Percentiles rank a stretch among this genome's conserved stretches.
Conservation (phyloP, 2,113 vertebrate genomes). For the Notarius lentiginosus region DNA sequence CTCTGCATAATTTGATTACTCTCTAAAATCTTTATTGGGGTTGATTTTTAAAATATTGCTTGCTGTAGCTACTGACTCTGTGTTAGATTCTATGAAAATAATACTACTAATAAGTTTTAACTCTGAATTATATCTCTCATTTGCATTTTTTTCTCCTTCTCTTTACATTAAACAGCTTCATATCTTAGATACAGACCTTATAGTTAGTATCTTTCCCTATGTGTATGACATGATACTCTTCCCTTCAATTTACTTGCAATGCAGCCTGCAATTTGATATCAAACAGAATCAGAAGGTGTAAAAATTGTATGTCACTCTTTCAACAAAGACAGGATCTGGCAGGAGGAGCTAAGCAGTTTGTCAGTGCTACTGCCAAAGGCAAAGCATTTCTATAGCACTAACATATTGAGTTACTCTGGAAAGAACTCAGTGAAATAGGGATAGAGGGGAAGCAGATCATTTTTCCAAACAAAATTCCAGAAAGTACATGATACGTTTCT, state of each 20-base stretch:
- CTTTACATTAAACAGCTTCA: constrained; percentile 54
- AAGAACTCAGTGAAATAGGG: constrained; percentile 11
- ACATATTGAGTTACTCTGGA: constrained; percentile 27
- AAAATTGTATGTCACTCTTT: constrained; percentile 75
- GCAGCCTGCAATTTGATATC: constrained; percentile 66
- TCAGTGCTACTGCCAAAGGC: constrained; percentile 49
- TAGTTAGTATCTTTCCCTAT: constrained; percentile 62
- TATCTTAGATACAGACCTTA: constrained; percentile 65
- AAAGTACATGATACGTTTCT: not conserved
- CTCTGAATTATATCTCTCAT: not conserved
- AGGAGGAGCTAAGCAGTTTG: constrained; percentile 49
- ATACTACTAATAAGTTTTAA: not conserved
- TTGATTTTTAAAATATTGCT: constrained; percentile 8
- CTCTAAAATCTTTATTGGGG: no score
- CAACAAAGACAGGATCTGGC: constrained; percentile 58
- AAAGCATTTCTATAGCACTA: constrained; percentile 22
- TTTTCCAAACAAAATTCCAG: constrained; percentile 11
- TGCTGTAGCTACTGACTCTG: constrained; percentile 10
- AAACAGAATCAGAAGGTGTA: constrained; percentile 65
- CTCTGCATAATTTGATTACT: no score
- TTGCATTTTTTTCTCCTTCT: not conserved
- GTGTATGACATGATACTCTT: constrained; percentile 52
- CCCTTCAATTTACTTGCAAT: constrained; percentile 56
- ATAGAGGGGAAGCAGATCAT: constrained; percentile 1
- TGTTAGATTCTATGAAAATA: constrained; percentile 3